phyloP scores from a whole-genome alignment of 2,113 vertebrate species.

The Talpa occidentalis region DNA sequence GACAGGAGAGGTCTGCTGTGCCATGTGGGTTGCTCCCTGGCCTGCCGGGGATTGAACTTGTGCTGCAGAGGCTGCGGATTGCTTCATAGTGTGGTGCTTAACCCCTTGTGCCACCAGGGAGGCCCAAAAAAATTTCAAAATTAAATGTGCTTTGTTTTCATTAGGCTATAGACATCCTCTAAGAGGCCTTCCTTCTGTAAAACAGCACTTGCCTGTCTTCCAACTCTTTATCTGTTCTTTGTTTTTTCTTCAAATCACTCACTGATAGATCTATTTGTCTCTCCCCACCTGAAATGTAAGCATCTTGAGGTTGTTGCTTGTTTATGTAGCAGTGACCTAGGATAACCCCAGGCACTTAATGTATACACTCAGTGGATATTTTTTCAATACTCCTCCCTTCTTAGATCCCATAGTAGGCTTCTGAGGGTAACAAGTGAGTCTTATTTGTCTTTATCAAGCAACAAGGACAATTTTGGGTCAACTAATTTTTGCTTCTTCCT shows the following conservation, averaged over 20 bases:
- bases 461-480: neutral
- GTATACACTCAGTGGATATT: neutral
- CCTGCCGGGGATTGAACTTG: no score
- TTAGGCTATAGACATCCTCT: neutral
- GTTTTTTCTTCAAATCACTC: no score
- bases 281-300: neutral
- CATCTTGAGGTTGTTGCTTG: neutral
- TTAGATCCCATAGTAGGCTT: neutral
- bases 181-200: slow-evolving; percentile 1
- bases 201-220: neutral
- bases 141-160: slow-evolving; percentile 26
- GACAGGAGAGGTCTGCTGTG: no score
- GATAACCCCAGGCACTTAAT: neutral
- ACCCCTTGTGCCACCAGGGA: no score
- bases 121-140: no score
- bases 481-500: neutral
- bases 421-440: neutral
- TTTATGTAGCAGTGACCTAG: neutral
- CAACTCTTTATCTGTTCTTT: neutral
- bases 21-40: no score
- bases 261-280: neutral
- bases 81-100: no score
- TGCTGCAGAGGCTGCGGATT: no score
- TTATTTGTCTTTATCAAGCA: slow-evolving; percentile 36
- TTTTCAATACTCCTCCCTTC: neutral